Conservation (phyloP, 1,140 invertebrate species). For the Dreissena polymorpha region DNA sequence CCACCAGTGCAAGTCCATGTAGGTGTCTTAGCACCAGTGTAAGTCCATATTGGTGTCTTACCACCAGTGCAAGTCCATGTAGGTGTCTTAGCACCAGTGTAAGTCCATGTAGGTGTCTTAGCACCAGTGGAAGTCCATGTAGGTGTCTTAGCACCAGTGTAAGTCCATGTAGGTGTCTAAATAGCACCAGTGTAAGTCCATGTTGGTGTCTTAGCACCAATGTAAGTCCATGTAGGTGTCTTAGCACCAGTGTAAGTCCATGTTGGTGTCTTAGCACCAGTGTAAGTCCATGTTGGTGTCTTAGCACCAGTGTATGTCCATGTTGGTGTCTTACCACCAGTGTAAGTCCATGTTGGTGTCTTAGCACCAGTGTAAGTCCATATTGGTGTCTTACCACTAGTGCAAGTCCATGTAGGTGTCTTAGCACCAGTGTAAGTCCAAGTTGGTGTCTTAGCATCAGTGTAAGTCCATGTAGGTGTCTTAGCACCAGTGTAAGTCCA, state of each 20-base stretch:
- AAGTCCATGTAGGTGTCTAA: no score
- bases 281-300: background rate
- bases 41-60: background rate
- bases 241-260: conserved; percentile 13
- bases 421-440: conserved; percentile 13
- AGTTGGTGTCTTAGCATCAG: conserved; percentile 18
- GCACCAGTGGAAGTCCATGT: background rate
- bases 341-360: background rate
- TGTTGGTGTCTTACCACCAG: conserved; percentile 17
- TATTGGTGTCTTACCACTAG: conserved; percentile 17
- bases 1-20: background rate
- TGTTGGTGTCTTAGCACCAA: conserved; percentile 18
- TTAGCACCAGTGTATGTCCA: conserved; percentile 12
- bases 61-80: background rate
- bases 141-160: conserved; percentile 17
- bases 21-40: conserved; percentile 17
- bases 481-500: conserved; percentile 13
- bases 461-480: background rate
- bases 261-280: conserved; percentile 20
- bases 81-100: conserved; percentile 17
- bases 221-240: background rate
- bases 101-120: background rate
- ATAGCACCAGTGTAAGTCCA: conserved; percentile 5
- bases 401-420: background rate
- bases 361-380: conserved; percentile 13